Percentiles rank a stretch among this genome's conserved stretches.
phyloP scores from a whole-genome alignment of 2,797 vertebrate genomes.

The Peromyscus melanophrys region DNA sequence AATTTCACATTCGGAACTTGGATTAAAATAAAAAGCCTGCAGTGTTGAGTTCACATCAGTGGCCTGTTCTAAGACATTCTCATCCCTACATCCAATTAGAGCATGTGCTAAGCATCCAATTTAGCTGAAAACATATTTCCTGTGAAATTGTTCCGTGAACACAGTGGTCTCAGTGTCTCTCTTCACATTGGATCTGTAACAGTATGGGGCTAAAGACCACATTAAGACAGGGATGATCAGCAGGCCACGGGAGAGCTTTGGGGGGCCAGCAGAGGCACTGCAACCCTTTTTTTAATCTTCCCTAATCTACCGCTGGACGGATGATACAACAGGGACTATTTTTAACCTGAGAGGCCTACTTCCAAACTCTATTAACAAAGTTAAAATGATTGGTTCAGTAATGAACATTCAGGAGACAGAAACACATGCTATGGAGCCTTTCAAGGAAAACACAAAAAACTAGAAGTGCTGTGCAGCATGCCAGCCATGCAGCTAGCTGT shows the following conservation, averaged over 20 bases:
- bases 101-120: slow-evolving; percentile 72
- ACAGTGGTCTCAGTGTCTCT: slow-evolving; percentile 83
- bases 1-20: slow-evolving; percentile 72
- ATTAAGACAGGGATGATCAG: slow-evolving; percentile 86
- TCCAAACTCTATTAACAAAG: slow-evolving; percentile 79
- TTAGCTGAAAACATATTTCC: slow-evolving; percentile 79
- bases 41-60: slow-evolving; percentile 32
- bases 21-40: slow-evolving; percentile 37
- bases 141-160: slow-evolving; percentile 79
- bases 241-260: slow-evolving; percentile 81
- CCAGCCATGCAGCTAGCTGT: slow-evolving; percentile 70
- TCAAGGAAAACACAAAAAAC: slow-evolving; percentile 75
- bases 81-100: slow-evolving; percentile 1
- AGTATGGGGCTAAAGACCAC: slow-evolving; percentile 81
- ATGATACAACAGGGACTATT: slow-evolving; percentile 81
- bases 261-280: slow-evolving; percentile 86
- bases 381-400: slow-evolving; percentile 67
- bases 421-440: slow-evolving; percentile 65
- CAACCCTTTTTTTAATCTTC: slow-evolving; percentile 85
- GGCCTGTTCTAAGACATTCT: slow-evolving; percentile 25
- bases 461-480: slow-evolving; percentile 57
- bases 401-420: neutral
- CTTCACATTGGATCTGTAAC: slow-evolving; percentile 80
- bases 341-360: slow-evolving; percentile 75
- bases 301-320: slow-evolving; percentile 84